Conservation (phyloP, 2,888 invertebrate species). For the Masnerella sp. region DNA sequence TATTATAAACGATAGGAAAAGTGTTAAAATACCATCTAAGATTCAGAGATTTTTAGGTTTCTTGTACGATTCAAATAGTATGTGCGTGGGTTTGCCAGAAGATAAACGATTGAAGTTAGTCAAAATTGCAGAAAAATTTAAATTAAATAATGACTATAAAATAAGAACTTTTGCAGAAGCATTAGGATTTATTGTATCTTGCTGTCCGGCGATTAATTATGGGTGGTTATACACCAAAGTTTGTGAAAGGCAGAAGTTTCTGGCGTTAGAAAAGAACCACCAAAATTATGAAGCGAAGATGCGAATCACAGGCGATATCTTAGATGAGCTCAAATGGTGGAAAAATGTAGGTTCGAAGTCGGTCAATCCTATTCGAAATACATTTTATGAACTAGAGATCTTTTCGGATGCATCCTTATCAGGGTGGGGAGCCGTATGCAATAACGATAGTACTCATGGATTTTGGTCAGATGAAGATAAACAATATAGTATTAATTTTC, state of each 20-base stretch:
- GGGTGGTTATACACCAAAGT: conserved; percentile 17
- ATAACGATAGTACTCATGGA: conserved; percentile 20
- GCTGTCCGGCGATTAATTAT: conserved; percentile 30
- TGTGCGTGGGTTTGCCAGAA: conserved; percentile 9
- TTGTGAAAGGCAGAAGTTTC: conserved; percentile 24
- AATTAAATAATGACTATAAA: conserved; percentile 2
- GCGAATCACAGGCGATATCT: background rate
- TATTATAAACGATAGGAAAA: conserved; percentile 57
- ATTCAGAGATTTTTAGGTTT: conserved; percentile 42
- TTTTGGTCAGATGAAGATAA: conserved; percentile 36
- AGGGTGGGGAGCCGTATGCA: conserved; percentile 42
- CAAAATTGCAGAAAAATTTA: conserved; percentile 6
- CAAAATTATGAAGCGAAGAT: conserved; percentile 20
- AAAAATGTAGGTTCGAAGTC: background rate
- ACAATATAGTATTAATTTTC: too few relatives aligned
- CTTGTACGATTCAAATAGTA: conserved; percentile 9
- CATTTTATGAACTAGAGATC: conserved; percentile 41
- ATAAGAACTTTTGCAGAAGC: conserved; percentile 17
- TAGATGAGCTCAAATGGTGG: conserved; percentile 50
- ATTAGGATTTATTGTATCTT: conserved; percentile 30
- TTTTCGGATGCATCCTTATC: conserved; percentile 55
- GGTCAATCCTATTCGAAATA: conserved; percentile 21
- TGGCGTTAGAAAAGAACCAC: conserved; percentile 6
- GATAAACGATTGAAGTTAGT: conserved; percentile 8
- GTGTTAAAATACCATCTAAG: conserved; percentile 22